Evolutionary conservation across 2,113 vertebrate genomes (phyloP), one percentile per base, ranked within the genome.

Genomic region (Pica pica): DNA sequence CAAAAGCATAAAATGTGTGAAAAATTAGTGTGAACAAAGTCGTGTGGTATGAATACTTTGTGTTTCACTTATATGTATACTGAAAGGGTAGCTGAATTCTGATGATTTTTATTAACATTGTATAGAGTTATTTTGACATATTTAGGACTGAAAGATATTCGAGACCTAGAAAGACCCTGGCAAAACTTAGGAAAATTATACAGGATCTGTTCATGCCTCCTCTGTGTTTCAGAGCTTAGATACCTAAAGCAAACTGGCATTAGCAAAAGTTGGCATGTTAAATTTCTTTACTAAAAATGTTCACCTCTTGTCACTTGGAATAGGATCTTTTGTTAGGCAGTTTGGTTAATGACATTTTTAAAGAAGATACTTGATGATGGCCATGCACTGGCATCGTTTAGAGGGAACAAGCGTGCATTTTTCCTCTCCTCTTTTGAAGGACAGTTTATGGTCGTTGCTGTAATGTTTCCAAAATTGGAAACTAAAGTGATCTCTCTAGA

Each of bases 321-420:
- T 22, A 59, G 19, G 10, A 3, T 8, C n/a, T 87, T 93, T 68
- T 15, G 12, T 94, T 65, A 42, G 46, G 11, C 26, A 39, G 6
- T 87, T 89, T 67, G 14, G 11, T 70, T 81, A 78, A 63, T 81
- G 46, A 41, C 6, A 6, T 80, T 69, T 69, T n/a, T 60, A 30
- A 81, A 63, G 42, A 71, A n/a, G 20, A 33, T 60, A 39, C 13
- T 76, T 68, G 75, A 35, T 69, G n/a, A 57, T 71, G 39, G 23
- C 47, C 6, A 3, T 33, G 14, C 24, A 30, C 10, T 35, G 28
- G 11, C 16, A n/a, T 21, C 1, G 0, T 49, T 89, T 70, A 42
- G 41, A 63, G 30, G 20, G 37, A 77, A 15, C 1, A 73, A 64
- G 18, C 19, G 7, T 17, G 1, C 20, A 20, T 64, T 55, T 42